These are phyloP conservation scores for Carassius gibelio DNA, from an alignment of 2,113 vertebrate genomes.

Conservation along the genomic window DNA sequence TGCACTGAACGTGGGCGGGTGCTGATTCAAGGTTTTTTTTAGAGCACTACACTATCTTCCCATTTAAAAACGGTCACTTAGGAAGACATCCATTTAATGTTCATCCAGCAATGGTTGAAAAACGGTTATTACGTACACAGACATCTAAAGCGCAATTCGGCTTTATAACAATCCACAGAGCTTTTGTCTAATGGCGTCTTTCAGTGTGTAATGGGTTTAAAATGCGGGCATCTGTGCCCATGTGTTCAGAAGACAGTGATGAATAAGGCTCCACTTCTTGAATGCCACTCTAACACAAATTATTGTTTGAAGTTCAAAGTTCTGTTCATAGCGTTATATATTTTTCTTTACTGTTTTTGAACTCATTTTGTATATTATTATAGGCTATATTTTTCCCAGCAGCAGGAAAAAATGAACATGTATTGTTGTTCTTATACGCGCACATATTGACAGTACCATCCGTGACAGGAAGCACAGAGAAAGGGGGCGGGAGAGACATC, in stretches of 20 bases:
- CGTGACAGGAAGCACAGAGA: not conserved
- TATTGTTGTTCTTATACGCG: not conserved
- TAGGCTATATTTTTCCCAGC: not conserved
- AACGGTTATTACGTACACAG: not conserved
- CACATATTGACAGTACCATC: not conserved
- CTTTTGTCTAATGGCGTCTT: slow-evolving; percentile 30
- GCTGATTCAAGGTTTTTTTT: slow-evolving; percentile 33
- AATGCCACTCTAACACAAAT: slow-evolving; percentile 2
- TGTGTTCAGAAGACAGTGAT: slow-evolving; percentile 28
- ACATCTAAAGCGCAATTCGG: not conserved
- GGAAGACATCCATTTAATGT: slow-evolving; percentile 27
- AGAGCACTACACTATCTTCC: not conserved
- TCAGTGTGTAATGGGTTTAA: slow-evolving; percentile 36
- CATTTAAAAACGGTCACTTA: not conserved
- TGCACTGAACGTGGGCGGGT: not conserved
- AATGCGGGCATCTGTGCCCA: not conserved
- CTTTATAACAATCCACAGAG: slow-evolving; percentile 16
- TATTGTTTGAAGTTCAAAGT: not conserved
- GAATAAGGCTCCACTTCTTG: slow-evolving; percentile 26
- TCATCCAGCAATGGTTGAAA: not conserved
- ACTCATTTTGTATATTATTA: slow-evolving; percentile 10
- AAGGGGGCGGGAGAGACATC: not conserved
- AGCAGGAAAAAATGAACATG: too few relatives aligned
- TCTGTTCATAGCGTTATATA: not conserved
- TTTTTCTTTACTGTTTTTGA: not conserved